A percentile compares a stretch with the other conserved stretches of the same genome.
Evolutionary conservation across 2,888 invertebrate genomes (phyloP).

Genomic region (Athalia cordata): DNA sequence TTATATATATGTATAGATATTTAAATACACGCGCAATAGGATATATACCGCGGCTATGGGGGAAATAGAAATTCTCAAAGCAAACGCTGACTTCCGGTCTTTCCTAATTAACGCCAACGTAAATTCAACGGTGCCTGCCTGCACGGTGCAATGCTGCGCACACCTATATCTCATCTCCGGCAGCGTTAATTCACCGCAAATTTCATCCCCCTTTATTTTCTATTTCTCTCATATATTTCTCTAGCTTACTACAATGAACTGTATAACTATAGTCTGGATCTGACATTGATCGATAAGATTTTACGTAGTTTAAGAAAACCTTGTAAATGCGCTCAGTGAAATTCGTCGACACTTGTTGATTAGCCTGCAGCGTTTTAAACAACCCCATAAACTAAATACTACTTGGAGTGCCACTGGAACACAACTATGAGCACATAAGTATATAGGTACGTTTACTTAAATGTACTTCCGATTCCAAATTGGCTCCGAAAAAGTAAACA

Average conservation of each 20-base stretch:
- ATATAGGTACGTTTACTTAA: background rate
- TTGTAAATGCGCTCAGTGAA: background rate
- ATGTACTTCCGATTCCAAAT: slow-evolving; percentile 21
- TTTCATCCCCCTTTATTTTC: too few relatives aligned
- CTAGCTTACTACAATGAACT: too few relatives aligned
- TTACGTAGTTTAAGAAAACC: too few relatives aligned
- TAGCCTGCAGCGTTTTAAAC: background rate
- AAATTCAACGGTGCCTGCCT: background rate
- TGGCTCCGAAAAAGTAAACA: slow-evolving; percentile 12
- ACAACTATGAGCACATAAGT: background rate
- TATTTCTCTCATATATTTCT: too few relatives aligned
- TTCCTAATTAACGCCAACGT: slow-evolving; percentile 14
- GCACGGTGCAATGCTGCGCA: too few relatives aligned
- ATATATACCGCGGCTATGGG: too few relatives aligned
- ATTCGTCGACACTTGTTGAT: slow-evolving; percentile 42
- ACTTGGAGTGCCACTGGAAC: background rate
- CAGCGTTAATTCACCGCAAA: too few relatives aligned
- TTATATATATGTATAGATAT: too few relatives aligned
- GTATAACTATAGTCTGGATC: too few relatives aligned
- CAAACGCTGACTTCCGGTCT: slow-evolving; percentile 36
- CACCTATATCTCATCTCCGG: too few relatives aligned
- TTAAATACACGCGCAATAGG: too few relatives aligned
- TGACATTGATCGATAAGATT: too few relatives aligned
- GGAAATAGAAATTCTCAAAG: slow-evolving; percentile 1
- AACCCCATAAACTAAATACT: background rate